phyloP scores from a whole-genome alignment of 2,888 invertebrate species.

The Pediacus dermestoides region DNA sequence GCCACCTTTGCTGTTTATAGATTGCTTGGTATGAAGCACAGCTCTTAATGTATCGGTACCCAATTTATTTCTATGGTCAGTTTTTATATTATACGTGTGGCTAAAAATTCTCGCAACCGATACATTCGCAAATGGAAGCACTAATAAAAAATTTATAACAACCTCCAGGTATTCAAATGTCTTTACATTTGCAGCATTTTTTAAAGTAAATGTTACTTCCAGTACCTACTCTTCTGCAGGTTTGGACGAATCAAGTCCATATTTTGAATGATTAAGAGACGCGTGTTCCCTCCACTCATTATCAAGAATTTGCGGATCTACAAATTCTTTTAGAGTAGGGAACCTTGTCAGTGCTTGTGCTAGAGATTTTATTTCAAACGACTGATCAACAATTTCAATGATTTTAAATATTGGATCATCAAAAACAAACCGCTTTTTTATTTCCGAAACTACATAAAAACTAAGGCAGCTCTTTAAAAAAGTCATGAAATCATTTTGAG shows the following conservation, averaged over 20 bases:
- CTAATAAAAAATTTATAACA: slow-evolving; percentile 10
- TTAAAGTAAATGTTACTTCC: slow-evolving; percentile 15
- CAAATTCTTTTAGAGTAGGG: slow-evolving; percentile 16
- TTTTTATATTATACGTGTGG: slow-evolving; percentile 25
- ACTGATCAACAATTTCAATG: slow-evolving; percentile 19
- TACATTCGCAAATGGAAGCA: slow-evolving; percentile 27
- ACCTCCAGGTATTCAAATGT: slow-evolving; percentile 16
- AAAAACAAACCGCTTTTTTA: slow-evolving; percentile 18
- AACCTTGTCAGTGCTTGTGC: slow-evolving; percentile 15
- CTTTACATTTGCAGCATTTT: slow-evolving; percentile 12
- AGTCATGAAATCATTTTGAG: no score
- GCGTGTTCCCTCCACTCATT: slow-evolving; percentile 26
- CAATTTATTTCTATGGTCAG: slow-evolving; percentile 26
- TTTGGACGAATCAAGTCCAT: slow-evolving; percentile 4
- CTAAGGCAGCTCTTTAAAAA: no score
- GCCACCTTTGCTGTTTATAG: slow-evolving; percentile 14
- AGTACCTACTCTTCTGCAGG: slow-evolving; percentile 16
- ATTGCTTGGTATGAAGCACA: slow-evolving; percentile 20
- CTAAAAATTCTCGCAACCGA: slow-evolving; percentile 30
- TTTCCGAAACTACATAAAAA: slow-evolving; percentile 15
- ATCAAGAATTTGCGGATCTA: slow-evolving; percentile 17
- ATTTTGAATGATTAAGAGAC: slow-evolving; percentile 13
- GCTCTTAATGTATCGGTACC: slow-evolving; percentile 25
- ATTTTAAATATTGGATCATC: slow-evolving; percentile 20
- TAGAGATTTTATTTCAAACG: slow-evolving; percentile 19